These are phyloP conservation scores for Hypsibius dujardini DNA, from an alignment of 1,140 invertebrate genomes.

Conservation along the genomic window DNA sequence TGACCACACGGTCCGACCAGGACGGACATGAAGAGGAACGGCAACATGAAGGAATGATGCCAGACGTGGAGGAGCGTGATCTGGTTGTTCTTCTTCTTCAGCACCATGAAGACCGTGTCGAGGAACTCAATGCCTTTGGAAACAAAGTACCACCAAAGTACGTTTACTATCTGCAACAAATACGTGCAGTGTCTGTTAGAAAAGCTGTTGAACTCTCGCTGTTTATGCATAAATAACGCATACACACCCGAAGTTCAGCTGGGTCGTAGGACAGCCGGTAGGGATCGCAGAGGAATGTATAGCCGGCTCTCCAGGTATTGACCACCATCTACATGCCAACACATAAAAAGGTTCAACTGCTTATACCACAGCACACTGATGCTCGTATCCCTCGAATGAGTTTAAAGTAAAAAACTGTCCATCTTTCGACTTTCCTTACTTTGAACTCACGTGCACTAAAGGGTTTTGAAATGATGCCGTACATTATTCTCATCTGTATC, in stretches of 20 bases:
- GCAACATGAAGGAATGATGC: conserved; percentile 39
- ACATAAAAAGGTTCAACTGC: too few species aligned
- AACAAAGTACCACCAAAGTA: neutral
- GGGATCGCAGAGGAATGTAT: neutral
- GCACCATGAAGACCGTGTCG: conserved; percentile 36
- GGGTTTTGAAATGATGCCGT: too few species aligned
- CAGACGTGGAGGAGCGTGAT: conserved; percentile 54
- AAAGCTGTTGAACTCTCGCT: too few species aligned
- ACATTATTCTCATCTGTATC: too few species aligned
- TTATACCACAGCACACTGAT: too few species aligned
- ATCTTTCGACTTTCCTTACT: too few species aligned
- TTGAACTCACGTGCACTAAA: too few species aligned
- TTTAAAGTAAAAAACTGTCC: too few species aligned
- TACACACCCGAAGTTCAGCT: neutral
- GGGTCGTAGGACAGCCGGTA: neutral
- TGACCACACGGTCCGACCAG: conserved; percentile 3
- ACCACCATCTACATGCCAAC: neutral
- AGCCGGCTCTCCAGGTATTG: neutral
- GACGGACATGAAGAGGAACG: neutral
- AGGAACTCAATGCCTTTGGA: conserved; percentile 5
- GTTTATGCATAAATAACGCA: neutral
- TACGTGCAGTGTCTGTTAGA: neutral
- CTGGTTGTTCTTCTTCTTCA: conserved; percentile 57
- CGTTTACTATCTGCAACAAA: neutral
- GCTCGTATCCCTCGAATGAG: too few species aligned